Percentiles rank a stretch among this genome's conserved stretches.
These are phyloP conservation scores for Trachops cirrhosus DNA, from an alignment of 2,797 vertebrate genomes.

Conservation along the genomic window DNA sequence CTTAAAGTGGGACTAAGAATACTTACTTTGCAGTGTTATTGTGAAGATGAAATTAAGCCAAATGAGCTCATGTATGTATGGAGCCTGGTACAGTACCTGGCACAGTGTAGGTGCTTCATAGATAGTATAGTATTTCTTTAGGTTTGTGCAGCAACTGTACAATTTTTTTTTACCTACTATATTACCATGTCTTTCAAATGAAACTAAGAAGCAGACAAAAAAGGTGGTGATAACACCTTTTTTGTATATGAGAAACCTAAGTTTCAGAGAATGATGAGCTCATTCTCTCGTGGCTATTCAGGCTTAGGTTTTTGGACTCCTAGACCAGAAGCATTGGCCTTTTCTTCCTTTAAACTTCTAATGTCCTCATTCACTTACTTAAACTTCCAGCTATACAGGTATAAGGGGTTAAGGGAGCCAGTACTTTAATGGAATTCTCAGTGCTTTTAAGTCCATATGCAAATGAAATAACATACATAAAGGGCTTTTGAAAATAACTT, in stretches of 20 bases:
- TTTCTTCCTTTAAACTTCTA: neutral
- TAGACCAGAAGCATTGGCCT: neutral
- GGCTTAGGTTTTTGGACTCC: neutral
- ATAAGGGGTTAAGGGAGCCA: neutral
- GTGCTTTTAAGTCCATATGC: neutral
- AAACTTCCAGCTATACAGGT: neutral
- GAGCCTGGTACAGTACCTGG: neutral
- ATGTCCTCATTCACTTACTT: neutral
- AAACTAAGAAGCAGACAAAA: neutral
- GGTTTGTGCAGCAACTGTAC: neutral
- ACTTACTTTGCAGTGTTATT: neutral
- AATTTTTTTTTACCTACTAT: neutral
- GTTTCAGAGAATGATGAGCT: neutral
- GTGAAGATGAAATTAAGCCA: neutral
- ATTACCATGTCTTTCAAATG: neutral
- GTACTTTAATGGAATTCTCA: neutral
- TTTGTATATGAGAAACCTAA: neutral
- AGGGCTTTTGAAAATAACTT: constrained; percentile 48
- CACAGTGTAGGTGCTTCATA: neutral
- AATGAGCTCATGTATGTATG: neutral
- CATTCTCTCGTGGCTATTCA: neutral
- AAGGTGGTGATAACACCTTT: neutral
- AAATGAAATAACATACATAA: constrained; percentile 38
- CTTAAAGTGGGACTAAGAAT: neutral
- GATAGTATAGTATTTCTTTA: neutral